phyloP scores from a whole-genome alignment of 2,888 invertebrate genomes.

The Zeuzera pyrina region DNA sequence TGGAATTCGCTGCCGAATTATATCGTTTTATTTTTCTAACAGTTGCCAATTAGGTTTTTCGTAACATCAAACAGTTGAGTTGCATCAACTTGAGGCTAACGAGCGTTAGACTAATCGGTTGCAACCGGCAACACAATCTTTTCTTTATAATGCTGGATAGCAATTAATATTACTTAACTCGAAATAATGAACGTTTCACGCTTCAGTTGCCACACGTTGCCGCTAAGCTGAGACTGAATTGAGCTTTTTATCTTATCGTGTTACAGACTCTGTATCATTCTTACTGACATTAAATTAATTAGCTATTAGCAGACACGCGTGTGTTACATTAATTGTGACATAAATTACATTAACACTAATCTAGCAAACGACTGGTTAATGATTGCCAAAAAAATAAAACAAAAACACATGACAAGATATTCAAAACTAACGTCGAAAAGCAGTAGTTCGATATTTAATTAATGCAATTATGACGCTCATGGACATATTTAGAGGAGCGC shows the following conservation, averaged over 20 bases:
- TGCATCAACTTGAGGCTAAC: constrained; percentile 37
- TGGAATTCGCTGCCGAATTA: too few species aligned
- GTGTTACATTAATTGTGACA: too few species aligned
- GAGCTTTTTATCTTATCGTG: constrained; percentile 17
- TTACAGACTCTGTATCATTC: constrained; percentile 10
- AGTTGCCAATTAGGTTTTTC: constrained; percentile 43
- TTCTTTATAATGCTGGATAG: constrained; percentile 46
- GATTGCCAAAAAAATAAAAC: too few species aligned
- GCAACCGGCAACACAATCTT: constrained; percentile 42
- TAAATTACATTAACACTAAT: too few species aligned
- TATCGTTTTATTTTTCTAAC: too few species aligned
- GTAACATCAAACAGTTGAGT: constrained; percentile 28
- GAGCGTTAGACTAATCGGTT: constrained; percentile 43
- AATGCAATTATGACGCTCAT: too few species aligned
- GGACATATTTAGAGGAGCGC: too few species aligned
- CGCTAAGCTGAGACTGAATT: constrained; percentile 16
- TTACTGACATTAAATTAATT: not conserved
- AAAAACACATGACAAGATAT: too few species aligned
- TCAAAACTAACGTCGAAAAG: too few species aligned
- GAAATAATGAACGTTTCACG: constrained; percentile 50
- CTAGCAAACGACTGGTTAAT: too few species aligned
- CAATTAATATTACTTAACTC: constrained; percentile 63
- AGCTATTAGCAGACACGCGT: constrained; percentile 19
- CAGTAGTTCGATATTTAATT: too few species aligned
- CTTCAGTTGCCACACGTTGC: constrained; percentile 33